These are phyloP conservation scores for Lepidonotus clava DNA, from an alignment of 2,888 invertebrate genomes.

Conservation along the genomic window DNA sequence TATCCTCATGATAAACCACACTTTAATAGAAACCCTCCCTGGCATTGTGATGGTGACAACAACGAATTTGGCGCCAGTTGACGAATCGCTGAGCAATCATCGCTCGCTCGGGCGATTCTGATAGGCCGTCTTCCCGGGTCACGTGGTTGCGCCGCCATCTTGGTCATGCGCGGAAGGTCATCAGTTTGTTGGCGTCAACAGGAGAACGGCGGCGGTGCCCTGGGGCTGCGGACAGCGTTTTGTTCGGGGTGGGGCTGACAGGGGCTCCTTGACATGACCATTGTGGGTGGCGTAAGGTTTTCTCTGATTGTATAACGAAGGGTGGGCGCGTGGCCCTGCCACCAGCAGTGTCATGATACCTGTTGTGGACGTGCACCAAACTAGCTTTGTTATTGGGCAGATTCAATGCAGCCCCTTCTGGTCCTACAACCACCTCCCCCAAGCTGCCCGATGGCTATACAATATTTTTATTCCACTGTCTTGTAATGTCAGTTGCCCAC, in stretches of 20 bases:
- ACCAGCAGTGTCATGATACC: conserved; percentile 43
- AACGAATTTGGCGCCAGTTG: background rate
- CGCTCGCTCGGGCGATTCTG: background rate
- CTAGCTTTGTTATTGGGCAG: conserved; percentile 42
- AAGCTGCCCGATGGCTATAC: conserved; percentile 11
- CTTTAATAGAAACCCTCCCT: background rate
- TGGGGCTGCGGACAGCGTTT: background rate
- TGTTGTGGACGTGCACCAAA: background rate
- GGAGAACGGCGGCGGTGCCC: conserved; percentile 17
- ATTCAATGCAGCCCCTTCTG: background rate
- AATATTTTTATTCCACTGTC: background rate
- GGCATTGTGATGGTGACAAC: background rate
- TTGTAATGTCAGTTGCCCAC: conserved; percentile 8
- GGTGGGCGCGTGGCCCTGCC: conserved; percentile 11
- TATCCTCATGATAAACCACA: background rate
- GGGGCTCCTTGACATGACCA: conserved; percentile 18
- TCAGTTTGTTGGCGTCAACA: conserved; percentile 44
- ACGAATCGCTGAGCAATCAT: conserved; percentile 18
- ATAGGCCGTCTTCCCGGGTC: conserved; percentile 35
- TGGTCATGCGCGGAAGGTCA: conserved; percentile 43
- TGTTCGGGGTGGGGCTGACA: background rate
- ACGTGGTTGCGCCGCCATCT: conserved; percentile 30
- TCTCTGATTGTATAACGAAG: background rate
- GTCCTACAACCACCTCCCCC: background rate
- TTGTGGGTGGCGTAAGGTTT: conserved; percentile 10